Percentiles rank a stretch among this genome's conserved stretches.
Conservation (phyloP, 2,113 vertebrate genomes). For the Fregata magnificens region DNA sequence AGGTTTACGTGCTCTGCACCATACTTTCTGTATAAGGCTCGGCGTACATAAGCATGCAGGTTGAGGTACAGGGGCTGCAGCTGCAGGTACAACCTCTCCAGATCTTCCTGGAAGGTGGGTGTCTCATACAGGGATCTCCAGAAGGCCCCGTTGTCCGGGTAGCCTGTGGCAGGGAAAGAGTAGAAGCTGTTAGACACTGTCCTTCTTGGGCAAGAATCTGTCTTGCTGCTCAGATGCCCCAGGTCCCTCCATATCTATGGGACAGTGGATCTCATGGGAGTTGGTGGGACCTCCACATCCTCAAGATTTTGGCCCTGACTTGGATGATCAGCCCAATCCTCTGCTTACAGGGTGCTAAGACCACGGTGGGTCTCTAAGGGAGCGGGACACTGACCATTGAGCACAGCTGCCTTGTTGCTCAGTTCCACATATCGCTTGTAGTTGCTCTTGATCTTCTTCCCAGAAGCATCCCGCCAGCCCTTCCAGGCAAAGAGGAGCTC, state of each 20-base stretch:
- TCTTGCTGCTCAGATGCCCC: not conserved
- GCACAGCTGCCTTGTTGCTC: constrained; percentile 87
- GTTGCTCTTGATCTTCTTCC: constrained; percentile 78
- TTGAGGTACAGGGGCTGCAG: constrained; percentile 91
- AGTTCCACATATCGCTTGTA: constrained; percentile 88
- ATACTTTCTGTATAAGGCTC: constrained; percentile 85
- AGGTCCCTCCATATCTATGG: not conserved
- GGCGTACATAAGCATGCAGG: constrained; percentile 91
- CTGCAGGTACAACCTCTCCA: constrained; percentile 88
- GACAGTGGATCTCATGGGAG: not conserved
- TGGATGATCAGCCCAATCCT: not conserved
- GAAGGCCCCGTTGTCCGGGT: constrained; percentile 84
- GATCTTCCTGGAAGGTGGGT: constrained; percentile 84
- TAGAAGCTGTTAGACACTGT: not conserved
- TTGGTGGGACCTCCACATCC: not conserved
- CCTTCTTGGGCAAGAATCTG: not conserved
- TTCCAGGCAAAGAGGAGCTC: constrained; percentile 90
- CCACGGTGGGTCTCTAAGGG: not conserved
- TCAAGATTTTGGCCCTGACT: not conserved
- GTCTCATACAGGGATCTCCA: constrained; percentile 93
- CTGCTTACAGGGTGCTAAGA: not conserved
- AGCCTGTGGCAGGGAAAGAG: constrained; percentile 69
- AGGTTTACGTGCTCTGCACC: constrained; percentile 84
- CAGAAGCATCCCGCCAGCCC: constrained; percentile 89
- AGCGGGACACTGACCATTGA: constrained; percentile 82